Conservation (phyloP, 1,140 invertebrate species). For the Ditylenchus dipsaci region DNA sequence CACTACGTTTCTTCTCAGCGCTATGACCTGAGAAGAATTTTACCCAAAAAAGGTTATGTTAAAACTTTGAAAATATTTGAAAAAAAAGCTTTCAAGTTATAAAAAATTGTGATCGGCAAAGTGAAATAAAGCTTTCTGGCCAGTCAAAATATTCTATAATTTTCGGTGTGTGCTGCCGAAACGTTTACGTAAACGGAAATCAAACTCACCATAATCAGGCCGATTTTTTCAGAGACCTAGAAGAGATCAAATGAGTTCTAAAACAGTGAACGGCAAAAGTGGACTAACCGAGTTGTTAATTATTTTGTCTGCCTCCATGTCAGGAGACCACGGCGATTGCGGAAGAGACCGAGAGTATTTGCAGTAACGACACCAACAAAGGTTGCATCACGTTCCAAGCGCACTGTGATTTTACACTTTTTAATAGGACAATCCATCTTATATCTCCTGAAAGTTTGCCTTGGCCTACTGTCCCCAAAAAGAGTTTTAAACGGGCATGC, state of each 20-base stretch:
- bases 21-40: too few species aligned
- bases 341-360: constrained; percentile 52
- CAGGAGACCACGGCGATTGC: constrained; percentile 50
- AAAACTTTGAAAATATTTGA: too few species aligned
- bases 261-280: background rate
- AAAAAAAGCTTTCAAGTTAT: too few species aligned
- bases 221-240: constrained; percentile 52
- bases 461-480: background rate
- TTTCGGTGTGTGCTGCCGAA: too few species aligned
- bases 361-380: constrained; percentile 52
- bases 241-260: constrained; percentile 6
- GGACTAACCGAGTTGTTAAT: background rate
- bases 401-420: constrained; percentile 21
- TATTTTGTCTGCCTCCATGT: constrained; percentile 24
- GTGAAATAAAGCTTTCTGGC: too few species aligned
- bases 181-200: too few species aligned
- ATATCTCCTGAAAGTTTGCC: constrained; percentile 35
- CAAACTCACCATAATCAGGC: constrained; percentile 12
- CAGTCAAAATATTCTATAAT: too few species aligned
- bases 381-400: constrained; percentile 46
- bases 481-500: too few species aligned
- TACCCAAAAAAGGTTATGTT: too few species aligned
- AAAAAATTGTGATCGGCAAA: too few species aligned
- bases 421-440: constrained; percentile 29
- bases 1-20: too few species aligned